phyloP scores from a whole-genome alignment of 2,113 vertebrate species.

The Zonotrichia leucophrys region DNA sequence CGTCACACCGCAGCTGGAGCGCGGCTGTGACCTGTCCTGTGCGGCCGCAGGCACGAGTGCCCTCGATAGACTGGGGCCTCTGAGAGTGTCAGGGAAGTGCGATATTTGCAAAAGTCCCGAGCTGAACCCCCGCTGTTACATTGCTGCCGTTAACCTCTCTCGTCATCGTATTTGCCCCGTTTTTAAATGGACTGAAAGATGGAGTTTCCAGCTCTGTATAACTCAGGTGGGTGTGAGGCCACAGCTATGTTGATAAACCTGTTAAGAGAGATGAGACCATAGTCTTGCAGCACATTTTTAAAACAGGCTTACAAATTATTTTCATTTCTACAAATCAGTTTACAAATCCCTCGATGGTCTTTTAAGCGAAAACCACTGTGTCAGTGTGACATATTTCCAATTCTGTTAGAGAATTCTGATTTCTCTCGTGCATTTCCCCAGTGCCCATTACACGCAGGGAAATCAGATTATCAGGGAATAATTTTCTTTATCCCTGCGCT shows the following conservation, averaged over 20 bases:
- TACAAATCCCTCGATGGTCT: background rate
- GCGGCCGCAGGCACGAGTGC: background rate
- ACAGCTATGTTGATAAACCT: background rate
- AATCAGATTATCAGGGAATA: background rate
- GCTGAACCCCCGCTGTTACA: background rate
- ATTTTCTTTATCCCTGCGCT: background rate
- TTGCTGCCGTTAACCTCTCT: too few relatives aligned
- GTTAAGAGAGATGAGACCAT: too few relatives aligned
- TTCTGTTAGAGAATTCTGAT: background rate
- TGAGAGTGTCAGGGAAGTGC: background rate
- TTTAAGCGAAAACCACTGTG: background rate
- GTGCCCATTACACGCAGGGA: background rate
- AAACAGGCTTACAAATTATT: background rate
- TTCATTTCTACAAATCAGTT: background rate
- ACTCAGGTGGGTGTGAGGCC: background rate
- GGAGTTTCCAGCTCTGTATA: background rate
- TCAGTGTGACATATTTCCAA: fast-evolving
- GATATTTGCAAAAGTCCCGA: too few relatives aligned
- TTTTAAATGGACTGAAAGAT: background rate
- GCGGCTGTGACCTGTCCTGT: background rate
- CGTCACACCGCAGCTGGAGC: background rate
- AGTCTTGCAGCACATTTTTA: background rate
- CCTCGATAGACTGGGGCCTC: fast-evolving
- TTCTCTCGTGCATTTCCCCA: fast-evolving
- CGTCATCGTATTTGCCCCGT: too few relatives aligned